Evolutionary conservation across 2,888 invertebrate species (phyloP), one percentile per base, ranked within the genome.

Genomic region (Orchesella flavescens): DNA sequence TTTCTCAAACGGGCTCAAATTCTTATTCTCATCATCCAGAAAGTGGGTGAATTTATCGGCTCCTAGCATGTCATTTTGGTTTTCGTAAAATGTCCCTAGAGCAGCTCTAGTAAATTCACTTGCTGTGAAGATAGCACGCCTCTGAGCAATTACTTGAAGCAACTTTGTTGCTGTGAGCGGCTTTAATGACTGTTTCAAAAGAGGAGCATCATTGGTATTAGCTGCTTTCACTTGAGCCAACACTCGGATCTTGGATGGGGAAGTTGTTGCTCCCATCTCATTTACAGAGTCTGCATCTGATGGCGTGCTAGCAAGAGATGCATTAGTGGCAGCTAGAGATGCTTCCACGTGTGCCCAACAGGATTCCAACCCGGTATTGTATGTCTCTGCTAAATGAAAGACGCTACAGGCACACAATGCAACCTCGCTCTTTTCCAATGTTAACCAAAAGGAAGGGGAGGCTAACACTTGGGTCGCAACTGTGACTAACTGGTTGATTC

Each of bases 141-240:
- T 85, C 55, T 83, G 83, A 10, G 86, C 86, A 24, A 87, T 79
- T 17, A 84, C 75, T 68, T 95, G 95, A 24, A 96, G 91, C 83
- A 96, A 92, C 89, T 93, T 93, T 0, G 94, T 94, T 69, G 95
- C 92, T 4, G 95, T 94, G 34, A 96, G 92, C 86, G 93, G 93
- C 89, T 94, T 93, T 17, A 94, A 91, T 72, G 94, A 94, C 88
- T 94, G 93, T 57, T 94, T 91, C 72, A 94, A 91, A 77, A 92
- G 92, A 0, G 96, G 94, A 89, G 94, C 78, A 65, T 88, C 88
- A 68, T 88, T 88, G n/a, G 84, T 83, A 69, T 85, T 87, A n/a
- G 87, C 88, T 13, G 84, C 83, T 43, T 86, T 85, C 78, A 88
- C 82, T 75, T 88, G 88, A 68, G 83, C 72, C 69, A 86, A 75